phyloP scores from a whole-genome alignment of 2,888 invertebrate genomes.

The Epirrhoe tristata region DNA sequence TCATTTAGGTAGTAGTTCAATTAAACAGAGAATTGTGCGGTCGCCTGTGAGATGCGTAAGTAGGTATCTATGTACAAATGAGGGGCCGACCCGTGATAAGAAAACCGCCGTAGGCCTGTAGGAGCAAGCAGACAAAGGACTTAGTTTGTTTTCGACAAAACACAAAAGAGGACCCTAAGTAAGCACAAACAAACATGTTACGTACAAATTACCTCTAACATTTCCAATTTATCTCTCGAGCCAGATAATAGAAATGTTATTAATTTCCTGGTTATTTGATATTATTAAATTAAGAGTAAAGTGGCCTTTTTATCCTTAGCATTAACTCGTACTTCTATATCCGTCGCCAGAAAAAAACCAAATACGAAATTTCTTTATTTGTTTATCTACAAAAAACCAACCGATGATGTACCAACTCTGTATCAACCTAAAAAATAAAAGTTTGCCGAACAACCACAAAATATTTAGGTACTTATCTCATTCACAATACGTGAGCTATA shows the following conservation, averaged over 20 bases:
- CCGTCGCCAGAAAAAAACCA: not conserved
- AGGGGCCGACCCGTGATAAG: constrained; percentile 64
- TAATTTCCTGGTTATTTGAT: not conserved
- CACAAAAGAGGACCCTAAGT: constrained; percentile 72
- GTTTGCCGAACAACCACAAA: no score
- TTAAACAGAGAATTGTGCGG: constrained; percentile 22
- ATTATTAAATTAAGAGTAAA: not conserved
- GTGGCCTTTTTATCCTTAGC: not conserved
- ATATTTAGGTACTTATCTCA: no score
- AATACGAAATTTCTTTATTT: not conserved
- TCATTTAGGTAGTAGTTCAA: constrained; percentile 35
- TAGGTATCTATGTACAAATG: constrained; percentile 44
- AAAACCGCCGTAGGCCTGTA: constrained; percentile 68
- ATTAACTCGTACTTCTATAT: not conserved
- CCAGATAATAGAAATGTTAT: constrained; percentile 36
- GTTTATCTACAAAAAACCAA: not conserved
- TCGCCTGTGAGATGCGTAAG: constrained; percentile 30
- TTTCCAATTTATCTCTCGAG: constrained; percentile 64
- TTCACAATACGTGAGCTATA: no score
- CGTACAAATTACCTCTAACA: constrained; percentile 64
- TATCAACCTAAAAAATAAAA: no score
- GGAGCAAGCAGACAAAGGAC: constrained; percentile 68
- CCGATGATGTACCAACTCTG: no score
- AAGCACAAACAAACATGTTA: constrained; percentile 69
- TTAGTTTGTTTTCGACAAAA: constrained; percentile 69